Conservation (phyloP, 2,888 invertebrate species). For the Drosophila paranaensis region DNA sequence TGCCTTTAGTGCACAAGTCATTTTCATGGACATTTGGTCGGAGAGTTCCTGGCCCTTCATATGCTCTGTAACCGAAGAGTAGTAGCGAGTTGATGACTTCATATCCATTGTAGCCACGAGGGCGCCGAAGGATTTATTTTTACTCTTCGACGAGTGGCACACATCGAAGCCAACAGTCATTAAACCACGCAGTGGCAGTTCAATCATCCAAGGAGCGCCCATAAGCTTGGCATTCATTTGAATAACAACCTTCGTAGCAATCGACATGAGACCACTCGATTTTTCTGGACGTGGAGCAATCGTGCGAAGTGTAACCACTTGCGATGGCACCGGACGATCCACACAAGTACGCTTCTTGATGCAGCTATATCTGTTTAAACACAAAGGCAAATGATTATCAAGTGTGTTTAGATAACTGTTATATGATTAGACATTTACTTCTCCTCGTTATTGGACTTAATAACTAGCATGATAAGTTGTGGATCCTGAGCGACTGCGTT, state of each 20-base stretch:
- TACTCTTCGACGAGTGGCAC: slow-evolving; percentile 91
- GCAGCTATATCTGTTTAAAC: slow-evolving; percentile 88
- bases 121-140: slow-evolving; percentile 89
- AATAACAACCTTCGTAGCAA: slow-evolving; percentile 96
- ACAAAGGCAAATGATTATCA: not conserved
- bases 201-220: slow-evolving; percentile 94
- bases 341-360: slow-evolving; percentile 94
- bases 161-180: slow-evolving; percentile 96
- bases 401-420: not conserved
- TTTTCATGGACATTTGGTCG: slow-evolving; percentile 88
- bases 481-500: slow-evolving; percentile 86
- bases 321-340: slow-evolving; percentile 90
- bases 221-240: slow-evolving; percentile 97
- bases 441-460: slow-evolving; percentile 89
- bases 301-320: slow-evolving; percentile 85
- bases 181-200: slow-evolving; percentile 87
- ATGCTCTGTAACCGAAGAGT: slow-evolving; percentile 90
- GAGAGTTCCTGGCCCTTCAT: slow-evolving; percentile 91
- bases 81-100: slow-evolving; percentile 88
- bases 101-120: slow-evolving; percentile 91
- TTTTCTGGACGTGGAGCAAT: slow-evolving; percentile 84
- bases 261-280: slow-evolving; percentile 87
- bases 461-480: slow-evolving; percentile 88
- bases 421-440: slow-evolving; percentile 80
- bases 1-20: slow-evolving; percentile 84